Conservation (phyloP, 2,888 invertebrate genomes). For the Rhingia rostrata region DNA sequence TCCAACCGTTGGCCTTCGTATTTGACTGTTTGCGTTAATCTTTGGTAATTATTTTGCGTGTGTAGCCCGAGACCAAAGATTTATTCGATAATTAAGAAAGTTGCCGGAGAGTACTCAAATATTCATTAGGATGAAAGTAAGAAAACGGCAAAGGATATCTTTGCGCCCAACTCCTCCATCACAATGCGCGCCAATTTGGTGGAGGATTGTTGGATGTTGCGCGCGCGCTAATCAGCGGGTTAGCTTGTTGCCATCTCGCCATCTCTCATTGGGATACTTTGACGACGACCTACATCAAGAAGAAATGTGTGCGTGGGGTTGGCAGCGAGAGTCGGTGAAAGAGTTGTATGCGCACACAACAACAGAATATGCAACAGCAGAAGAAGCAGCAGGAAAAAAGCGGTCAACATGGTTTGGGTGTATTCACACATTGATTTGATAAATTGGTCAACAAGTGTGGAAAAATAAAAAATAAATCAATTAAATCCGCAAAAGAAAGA, state of each 20-base stretch:
- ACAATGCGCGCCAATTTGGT: conserved; percentile 38
- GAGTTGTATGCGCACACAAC: background rate
- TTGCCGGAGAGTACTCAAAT: conserved; percentile 34
- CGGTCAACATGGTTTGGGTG: conserved; percentile 60
- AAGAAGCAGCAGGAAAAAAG: conserved; percentile 11
- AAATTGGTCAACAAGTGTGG: conserved; percentile 66
- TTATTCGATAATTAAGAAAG: conserved; percentile 73
- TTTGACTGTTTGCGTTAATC: conserved; percentile 53
- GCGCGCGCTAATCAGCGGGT: conserved; percentile 48
- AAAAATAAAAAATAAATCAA: conserved; percentile 56
- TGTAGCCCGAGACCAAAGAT: conserved; percentile 58
- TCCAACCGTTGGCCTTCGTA: background rate
- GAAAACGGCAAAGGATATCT: conserved; percentile 49
- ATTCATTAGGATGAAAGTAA: conserved; percentile 68
- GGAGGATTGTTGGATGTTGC: background rate
- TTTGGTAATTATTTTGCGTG: conserved; percentile 69
- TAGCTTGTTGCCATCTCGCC: conserved; percentile 15
- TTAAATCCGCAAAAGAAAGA: background rate
- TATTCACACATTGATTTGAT: conserved; percentile 67
- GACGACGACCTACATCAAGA: conserved; percentile 73
- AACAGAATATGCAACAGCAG: background rate
- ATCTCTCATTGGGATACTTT: conserved; percentile 7
- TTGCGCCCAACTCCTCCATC: conserved; percentile 28
- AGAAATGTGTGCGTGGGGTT: conserved; percentile 36
- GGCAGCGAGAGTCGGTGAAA: background rate